Conservation (phyloP, 2,888 invertebrate genomes). For the Chromoteleia sp. region DNA sequence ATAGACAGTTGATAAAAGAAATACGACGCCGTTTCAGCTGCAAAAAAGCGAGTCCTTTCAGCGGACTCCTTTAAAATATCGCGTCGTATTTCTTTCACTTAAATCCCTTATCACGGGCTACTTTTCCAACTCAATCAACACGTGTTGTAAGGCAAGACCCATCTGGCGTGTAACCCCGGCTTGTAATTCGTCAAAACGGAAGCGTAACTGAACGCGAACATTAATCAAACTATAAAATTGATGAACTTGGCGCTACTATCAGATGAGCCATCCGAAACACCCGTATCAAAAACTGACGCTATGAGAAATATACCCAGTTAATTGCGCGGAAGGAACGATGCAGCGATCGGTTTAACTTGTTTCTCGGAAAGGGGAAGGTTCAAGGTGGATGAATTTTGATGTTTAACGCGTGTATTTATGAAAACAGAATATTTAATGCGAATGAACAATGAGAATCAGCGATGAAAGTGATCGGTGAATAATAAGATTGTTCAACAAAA, state of each 20-base stretch:
- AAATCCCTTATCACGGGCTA: slow-evolving; percentile 52
- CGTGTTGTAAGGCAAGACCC: slow-evolving; percentile 56
- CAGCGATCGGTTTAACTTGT: slow-evolving; percentile 40
- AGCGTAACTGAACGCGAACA: slow-evolving; percentile 52
- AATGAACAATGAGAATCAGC: too few species aligned
- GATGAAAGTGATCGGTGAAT: too few species aligned
- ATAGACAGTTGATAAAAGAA: too few species aligned
- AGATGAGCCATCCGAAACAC: slow-evolving; percentile 58
- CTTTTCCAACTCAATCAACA: slow-evolving; percentile 63
- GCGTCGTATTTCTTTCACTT: slow-evolving; percentile 50
- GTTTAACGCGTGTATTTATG: slow-evolving; percentile 7
- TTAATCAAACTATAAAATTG: slow-evolving; percentile 68
- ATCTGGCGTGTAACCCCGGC: slow-evolving; percentile 52
- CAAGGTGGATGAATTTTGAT: slow-evolving; percentile 5
- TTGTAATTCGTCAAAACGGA: slow-evolving; percentile 62
- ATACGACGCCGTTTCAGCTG: too few species aligned
- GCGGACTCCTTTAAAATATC: slow-evolving; percentile 34
- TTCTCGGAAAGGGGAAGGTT: not conserved
- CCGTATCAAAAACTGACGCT: slow-evolving; percentile 60
- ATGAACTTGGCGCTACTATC: slow-evolving; percentile 60
- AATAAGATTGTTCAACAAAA: too few species aligned
- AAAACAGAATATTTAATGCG: not conserved
- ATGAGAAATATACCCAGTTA: slow-evolving; percentile 58
- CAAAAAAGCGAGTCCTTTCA: slow-evolving; percentile 12
- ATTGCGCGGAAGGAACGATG: slow-evolving; percentile 52